Base-by-base conservation (phyloP, 2,888 invertebrate species). In the Cremastinae sp. region DNA sequence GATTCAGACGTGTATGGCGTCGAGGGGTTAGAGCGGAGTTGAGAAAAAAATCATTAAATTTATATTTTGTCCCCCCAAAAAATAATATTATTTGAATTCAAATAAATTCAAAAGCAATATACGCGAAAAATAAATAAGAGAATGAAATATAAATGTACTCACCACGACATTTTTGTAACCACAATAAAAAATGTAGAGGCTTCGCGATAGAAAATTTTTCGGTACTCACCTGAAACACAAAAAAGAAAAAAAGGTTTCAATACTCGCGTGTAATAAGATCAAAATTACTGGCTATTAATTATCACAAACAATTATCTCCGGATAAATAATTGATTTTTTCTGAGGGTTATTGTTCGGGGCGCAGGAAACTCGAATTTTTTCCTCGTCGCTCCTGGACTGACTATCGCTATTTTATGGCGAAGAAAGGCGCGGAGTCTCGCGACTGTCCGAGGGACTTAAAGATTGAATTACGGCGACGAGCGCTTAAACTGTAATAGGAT, bases 211-310 rank as follows among this genome's bases (percentile, higher is more conserved):
- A 45, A 47, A 36, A 69, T 22, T 47, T 66, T 54, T 36, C 28
- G n/a, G 76, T 81, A 84, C 85, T 85, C 78, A 84, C 85, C 84
- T 85, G 82, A 20, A 84, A 85, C 83, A 84, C 38, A 80, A 75
- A 75, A 22, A 64, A 78, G 75, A 66, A 54, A 58, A 34, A 28
- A 28, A 36, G 12, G 9, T 2, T 2, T 9, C 2, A 41, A n/a
- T 12, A 12, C n/a, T n/a, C 2, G 41, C 2, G 10, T n/a, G 10
- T 41, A 41, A 41, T 41, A 5, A 9, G 12, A n/a, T 41, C 8
- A 41, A 2, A 41, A 9, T 9, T 28, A 28, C 5, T 28, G 28
- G n/a, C n/a, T n/a, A 28, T 3, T 28, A 28, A 28, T 28, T 28
- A 28, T 28, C 28, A 5, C 28, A 2, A 28, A 28, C 28, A 5